Evolutionary conservation across 2,797 vertebrate genomes (phyloP).

Genomic region (Cercopithecus neglectus): DNA sequence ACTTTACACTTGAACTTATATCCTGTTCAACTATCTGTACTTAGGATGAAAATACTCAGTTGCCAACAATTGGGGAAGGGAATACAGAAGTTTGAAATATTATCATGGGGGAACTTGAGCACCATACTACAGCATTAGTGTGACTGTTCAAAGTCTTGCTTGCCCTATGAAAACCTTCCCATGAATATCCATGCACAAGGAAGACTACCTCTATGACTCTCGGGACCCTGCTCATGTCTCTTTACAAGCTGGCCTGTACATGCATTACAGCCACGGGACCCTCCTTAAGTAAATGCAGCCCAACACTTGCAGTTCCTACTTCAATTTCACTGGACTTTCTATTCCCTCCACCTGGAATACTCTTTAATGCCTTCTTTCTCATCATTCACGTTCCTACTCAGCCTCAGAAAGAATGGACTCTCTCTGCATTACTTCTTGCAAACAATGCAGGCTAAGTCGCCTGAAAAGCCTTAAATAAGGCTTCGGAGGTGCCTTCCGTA

Average conservation of each 20-base stretch:
- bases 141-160: too few relatives aligned
- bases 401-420: neutral
- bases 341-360: neutral
- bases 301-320: neutral
- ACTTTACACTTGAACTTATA: neutral
- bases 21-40: neutral
- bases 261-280: fast-evolving
- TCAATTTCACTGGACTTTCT: too few relatives aligned
- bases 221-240: fast-evolving
- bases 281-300: too few relatives aligned
- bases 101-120: neutral
- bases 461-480: neutral
- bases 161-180: neutral
- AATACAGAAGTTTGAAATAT: neutral
- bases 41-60: neutral
- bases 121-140: fast-evolving
- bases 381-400: neutral
- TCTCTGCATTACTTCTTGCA: neutral
- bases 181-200: neutral
- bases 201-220: neutral
- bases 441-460: neutral
- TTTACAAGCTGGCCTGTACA: fast-evolving
- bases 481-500: neutral
- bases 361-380: neutral
- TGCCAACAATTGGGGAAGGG: neutral